Conservation (phyloP, 2,888 invertebrate species). For the Phengaris alcon region DNA sequence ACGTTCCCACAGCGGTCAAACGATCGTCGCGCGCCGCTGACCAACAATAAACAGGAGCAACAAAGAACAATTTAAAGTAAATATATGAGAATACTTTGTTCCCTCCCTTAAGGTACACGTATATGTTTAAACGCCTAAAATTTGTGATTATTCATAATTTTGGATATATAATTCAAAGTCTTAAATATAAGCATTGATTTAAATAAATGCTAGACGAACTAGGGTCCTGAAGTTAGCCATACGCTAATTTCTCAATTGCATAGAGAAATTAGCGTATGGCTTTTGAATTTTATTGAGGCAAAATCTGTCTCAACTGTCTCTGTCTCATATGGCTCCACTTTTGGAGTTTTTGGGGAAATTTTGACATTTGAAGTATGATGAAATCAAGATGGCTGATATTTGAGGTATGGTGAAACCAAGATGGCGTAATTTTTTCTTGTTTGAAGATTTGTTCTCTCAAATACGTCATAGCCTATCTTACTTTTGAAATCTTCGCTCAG, state of each 20-base stretch:
- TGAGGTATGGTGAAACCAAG: too few relatives aligned
- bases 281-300: too few relatives aligned
- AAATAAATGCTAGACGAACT: not conserved
- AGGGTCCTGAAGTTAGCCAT: not conserved
- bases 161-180: not conserved
- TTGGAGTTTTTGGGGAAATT: too few relatives aligned
- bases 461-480: too few relatives aligned
- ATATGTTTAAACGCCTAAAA: conserved; percentile 17
- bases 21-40: conserved; percentile 56
- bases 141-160: not conserved
- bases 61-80: conserved; percentile 26
- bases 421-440: too few relatives aligned
- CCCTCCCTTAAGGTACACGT: conserved; percentile 27
- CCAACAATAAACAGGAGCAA: conserved; percentile 35
- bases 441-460: too few relatives aligned
- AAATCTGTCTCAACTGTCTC: too few relatives aligned
- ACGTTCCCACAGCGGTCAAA: conserved; percentile 62
- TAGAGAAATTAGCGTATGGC: too few relatives aligned
- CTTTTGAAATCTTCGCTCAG: too few relatives aligned
- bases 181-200: not conserved
- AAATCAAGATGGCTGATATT: too few relatives aligned
- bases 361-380: too few relatives aligned
- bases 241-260: not conserved
- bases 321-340: too few relatives aligned
- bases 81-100: conserved; percentile 23